Evolutionary conservation across 2,113 vertebrate species (phyloP).

Genomic region (Dromas ardeola): DNA sequence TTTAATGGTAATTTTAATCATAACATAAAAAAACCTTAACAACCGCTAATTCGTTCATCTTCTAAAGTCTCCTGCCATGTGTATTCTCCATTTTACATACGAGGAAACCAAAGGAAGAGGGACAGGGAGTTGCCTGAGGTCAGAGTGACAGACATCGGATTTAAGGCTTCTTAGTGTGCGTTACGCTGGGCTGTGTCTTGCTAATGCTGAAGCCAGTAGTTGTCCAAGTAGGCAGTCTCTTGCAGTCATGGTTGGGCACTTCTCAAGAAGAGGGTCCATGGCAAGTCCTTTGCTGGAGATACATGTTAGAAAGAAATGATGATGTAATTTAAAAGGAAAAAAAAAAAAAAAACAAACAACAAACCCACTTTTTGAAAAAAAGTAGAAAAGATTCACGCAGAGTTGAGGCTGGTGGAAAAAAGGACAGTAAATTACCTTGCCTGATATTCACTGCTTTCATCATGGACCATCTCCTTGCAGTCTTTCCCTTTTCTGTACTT

Average conservation of each 20-base stretch:
- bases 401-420: not conserved
- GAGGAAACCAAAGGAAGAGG: not conserved
- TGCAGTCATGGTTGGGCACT: not conserved
- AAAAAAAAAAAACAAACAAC: not conserved
- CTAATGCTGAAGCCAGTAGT: not conserved
- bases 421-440: not conserved
- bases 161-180: not conserved
- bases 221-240: not conserved
- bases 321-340: not conserved
- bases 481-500: not conserved
- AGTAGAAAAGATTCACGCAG: not conserved
- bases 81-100: not conserved
- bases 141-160: not conserved
- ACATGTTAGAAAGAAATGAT: not conserved
- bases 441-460: not conserved
- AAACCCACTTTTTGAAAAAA: not conserved
- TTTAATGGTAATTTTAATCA: not conserved
- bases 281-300: not conserved
- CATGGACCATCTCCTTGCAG: not conserved
- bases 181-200: not conserved
- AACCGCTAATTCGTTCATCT: not conserved
- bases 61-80: not conserved
- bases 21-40: not conserved
- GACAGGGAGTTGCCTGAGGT: not conserved
- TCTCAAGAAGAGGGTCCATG: not conserved